Evolutionary conservation across 2,888 invertebrate genomes (phyloP), one percentile per base, ranked within the genome.

Genomic region (Drosophila picticornis): DNA sequence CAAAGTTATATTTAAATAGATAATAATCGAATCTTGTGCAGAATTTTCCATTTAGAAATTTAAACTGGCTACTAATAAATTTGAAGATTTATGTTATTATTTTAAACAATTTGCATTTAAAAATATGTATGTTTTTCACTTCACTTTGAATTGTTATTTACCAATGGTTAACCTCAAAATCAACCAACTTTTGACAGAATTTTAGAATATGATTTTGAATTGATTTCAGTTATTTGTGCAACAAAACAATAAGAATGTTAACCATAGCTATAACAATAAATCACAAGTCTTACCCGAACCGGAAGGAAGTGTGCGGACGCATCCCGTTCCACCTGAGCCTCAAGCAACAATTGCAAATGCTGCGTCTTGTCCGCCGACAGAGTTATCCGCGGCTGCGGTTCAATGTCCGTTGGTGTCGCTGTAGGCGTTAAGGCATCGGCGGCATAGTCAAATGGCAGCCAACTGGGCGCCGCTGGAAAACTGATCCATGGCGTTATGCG

Each of bases 401-500:
- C 40, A 1, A 65, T 51, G 46, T 75, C 73, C 69, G 76, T 72
- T 70, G 78, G 68, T 81, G 83, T 25, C 78, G 72, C 34, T 70
- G 68, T 62, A 7, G 84, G 76, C 11, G 84, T 79, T 13, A 50
- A 9, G 1, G 56, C 72, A 51, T 77, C 74, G n/a, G 75, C 48
- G 7, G 78, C 74, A 71, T 91, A 89, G 38, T 91, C 91, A 69
- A 93, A 93, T n/a, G 93, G 93, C 56, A 92, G 93, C 72, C 93
- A 90, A 71, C 92, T 92, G 10, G 91, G 91, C 91, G 85, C 78
- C 10, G 72, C 4, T 2, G 94, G 94, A 77, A 94, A 94, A 25
- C 93, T 90, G 25, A 94, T 92, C 94, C 94, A 95, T 40, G 94
- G 94, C 7, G 91, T 92, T 43, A 94, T 90, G 80, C 94, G 92